phyloP scores from a whole-genome alignment of 2,797 vertebrate genomes.

The Lithobates sylvaticus region DNA sequence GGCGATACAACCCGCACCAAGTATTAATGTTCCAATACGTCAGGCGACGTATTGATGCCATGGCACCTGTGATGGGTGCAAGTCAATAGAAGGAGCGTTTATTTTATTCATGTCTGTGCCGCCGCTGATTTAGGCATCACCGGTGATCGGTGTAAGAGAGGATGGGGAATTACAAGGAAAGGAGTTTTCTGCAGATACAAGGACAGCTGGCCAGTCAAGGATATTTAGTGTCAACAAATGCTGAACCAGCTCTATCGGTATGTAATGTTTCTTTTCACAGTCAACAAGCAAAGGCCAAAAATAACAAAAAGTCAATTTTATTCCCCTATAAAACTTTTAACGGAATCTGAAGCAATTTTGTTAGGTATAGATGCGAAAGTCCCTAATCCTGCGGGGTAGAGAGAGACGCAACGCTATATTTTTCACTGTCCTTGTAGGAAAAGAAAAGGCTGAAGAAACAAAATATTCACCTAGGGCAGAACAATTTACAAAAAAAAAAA shows the following conservation, averaged over 20 bases:
- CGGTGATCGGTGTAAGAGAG: background rate
- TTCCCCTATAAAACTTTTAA: too few species aligned
- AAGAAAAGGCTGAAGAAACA: too few species aligned
- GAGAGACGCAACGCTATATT: too few species aligned
- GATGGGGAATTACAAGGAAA: background rate
- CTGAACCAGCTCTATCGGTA: background rate
- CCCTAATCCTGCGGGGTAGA: too few species aligned
- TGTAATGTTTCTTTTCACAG: too few species aligned
- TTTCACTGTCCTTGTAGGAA: too few species aligned
- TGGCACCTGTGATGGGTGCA: slow-evolving; percentile 6
- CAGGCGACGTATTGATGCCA: background rate
- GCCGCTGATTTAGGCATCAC: background rate
- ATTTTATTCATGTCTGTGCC: background rate
- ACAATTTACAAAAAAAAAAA: too few species aligned
- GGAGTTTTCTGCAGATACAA: background rate
- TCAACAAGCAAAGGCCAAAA: background rate
- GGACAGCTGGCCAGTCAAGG: background rate
- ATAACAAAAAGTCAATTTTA: background rate
- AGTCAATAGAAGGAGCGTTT: slow-evolving; percentile 12
- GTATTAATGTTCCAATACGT: background rate
- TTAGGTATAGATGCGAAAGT: too few species aligned
- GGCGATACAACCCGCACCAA: slow-evolving; percentile 7
- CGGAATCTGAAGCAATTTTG: too few species aligned
- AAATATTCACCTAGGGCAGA: too few species aligned
- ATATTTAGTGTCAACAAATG: background rate